Evolutionary conservation across 2,113 vertebrate genomes (phyloP).

Genomic region (Toxotes chatareus): DNA sequence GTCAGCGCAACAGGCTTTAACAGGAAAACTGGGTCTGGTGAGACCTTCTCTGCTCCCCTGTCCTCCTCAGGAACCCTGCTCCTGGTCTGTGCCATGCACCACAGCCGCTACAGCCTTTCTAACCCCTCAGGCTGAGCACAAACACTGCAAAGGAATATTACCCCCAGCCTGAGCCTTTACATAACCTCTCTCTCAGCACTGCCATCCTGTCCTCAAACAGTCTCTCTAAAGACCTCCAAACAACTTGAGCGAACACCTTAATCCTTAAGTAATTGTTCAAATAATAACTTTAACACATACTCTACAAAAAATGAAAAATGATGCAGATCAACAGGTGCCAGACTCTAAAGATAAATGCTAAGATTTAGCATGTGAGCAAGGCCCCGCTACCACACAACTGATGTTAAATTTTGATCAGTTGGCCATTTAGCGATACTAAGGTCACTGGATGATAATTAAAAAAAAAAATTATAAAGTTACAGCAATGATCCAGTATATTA

Average conservation of each 20-base stretch:
- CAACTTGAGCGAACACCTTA: background rate
- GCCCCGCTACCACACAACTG: background rate
- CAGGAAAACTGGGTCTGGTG: background rate
- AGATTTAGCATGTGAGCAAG: background rate
- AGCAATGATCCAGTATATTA: background rate
- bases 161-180: conserved; percentile 48
- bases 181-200: conserved; percentile 33
- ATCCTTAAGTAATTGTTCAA: conserved; percentile 1
- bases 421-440: background rate
- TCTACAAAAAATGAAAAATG: background rate
- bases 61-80: conserved; percentile 27
- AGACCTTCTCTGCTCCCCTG: conserved; percentile 1
- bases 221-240: conserved; percentile 9
- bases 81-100: conserved; percentile 34
- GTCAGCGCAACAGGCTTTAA: conserved; percentile 10
- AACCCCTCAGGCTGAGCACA: conserved; percentile 2
- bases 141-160: conserved; percentile 32
- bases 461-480: background rate
- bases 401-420: background rate
- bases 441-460: background rate
- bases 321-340: background rate
- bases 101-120: conserved; percentile 30
- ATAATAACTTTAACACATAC: background rate
- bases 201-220: background rate
- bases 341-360: background rate